Evolutionary conservation across 1,140 invertebrate species (phyloP).

Genomic region (Platyscapa corneri): DNA sequence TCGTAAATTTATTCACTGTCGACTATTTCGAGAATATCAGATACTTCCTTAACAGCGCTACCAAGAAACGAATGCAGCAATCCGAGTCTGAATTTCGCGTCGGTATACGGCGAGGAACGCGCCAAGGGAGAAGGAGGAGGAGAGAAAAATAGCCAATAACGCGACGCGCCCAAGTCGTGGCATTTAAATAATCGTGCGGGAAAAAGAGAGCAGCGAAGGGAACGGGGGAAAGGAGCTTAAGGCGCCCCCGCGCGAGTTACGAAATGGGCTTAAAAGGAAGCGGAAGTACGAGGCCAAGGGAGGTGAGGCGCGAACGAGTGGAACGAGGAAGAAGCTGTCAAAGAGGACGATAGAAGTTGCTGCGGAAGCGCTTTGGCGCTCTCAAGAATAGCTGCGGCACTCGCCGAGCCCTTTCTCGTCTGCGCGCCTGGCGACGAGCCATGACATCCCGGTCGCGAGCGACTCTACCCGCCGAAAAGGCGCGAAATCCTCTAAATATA

Average conservation of each 20-base stretch:
- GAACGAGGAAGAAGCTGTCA: conserved; percentile 47
- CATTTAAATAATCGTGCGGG: too few species aligned
- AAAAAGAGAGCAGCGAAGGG: too few species aligned
- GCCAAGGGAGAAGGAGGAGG: background rate
- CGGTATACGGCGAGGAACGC: background rate
- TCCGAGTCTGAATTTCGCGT: background rate
- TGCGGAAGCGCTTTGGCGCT: too few species aligned
- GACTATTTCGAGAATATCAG: background rate
- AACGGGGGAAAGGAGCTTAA: background rate
- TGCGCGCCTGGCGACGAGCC: background rate
- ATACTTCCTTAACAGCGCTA: background rate
- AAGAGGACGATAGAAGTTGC: background rate
- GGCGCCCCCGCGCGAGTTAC: background rate
- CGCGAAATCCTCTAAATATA: conserved; percentile 41
- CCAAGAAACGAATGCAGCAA: background rate
- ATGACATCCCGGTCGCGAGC: background rate
- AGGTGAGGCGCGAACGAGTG: background rate
- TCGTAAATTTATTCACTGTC: background rate
- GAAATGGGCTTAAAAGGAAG: conserved; percentile 29
- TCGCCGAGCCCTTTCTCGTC: background rate
- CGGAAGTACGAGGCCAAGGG: conserved; percentile 35
- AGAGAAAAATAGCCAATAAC: background rate
- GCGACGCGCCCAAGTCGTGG: too few species aligned
- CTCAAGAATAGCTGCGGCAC: conserved; percentile 3
- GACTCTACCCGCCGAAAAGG: conserved; percentile 14